Percentiles rank a stretch among this genome's conserved stretches.
phyloP scores from a whole-genome alignment of 2,113 vertebrate genomes.

The Excalfactoria chinensis region DNA sequence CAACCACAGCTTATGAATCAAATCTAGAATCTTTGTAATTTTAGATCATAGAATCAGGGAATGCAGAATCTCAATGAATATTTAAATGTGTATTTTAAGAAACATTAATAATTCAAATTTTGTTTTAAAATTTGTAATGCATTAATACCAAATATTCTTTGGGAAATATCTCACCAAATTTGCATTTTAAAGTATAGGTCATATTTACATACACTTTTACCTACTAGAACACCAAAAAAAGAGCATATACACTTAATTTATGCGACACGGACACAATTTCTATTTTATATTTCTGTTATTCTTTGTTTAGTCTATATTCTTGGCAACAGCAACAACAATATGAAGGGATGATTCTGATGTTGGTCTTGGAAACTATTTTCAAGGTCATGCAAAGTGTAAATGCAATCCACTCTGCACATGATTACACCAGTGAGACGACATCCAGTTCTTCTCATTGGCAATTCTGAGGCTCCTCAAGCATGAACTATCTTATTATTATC shows the following conservation, averaged over 20 bases:
- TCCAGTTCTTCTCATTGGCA: not conserved
- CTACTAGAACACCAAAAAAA: not conserved
- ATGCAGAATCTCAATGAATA: not conserved
- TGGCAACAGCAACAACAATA: not conserved
- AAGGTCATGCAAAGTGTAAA: constrained; percentile 68
- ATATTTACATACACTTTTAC: not conserved
- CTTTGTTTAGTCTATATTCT: not conserved
- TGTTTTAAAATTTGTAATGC: not conserved
- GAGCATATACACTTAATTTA: not conserved
- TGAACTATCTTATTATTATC: constrained; percentile 75
- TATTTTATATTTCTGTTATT: not conserved
- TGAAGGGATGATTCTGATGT: not conserved
- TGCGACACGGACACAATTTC: not conserved
- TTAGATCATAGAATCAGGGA: not conserved
- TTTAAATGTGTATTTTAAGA: not conserved
- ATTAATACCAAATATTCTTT: not conserved
- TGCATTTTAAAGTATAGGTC: not conserved
- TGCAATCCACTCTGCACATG: not conserved
- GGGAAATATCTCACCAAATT: not conserved
- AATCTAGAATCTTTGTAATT: not conserved
- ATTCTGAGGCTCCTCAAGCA: constrained; percentile 70
- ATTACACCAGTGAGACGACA: constrained; percentile 42
- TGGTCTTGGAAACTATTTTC: constrained; percentile 13
- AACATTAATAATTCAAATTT: not conserved
- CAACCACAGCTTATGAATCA: not conserved